Base-by-base conservation (phyloP, 1,140 invertebrate genomes). In the Caerostris extrusa region DNA sequence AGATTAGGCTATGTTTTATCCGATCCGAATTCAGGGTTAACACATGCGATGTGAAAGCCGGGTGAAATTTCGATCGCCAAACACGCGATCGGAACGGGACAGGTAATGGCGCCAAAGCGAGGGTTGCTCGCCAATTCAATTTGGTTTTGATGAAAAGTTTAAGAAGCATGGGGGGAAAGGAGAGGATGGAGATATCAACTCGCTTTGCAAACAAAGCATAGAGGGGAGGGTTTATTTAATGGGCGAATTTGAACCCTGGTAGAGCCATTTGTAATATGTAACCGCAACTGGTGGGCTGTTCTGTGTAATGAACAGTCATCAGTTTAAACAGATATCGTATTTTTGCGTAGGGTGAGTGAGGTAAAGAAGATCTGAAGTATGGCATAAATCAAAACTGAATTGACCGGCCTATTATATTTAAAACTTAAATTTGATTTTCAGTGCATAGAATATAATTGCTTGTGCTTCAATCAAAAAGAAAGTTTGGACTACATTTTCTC, bases 1-100 rank as follows among this genome's bases (percentile, higher is more conserved):
- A 91, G 91, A 93, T 93, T 93, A 87, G 14, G 71, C 34, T 81
- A 34, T 58, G 89, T 81, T 90, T 85, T 90, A 87, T 53, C 83
- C 91, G 91, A 93, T 87, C 82, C 53, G 82, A 17, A 17, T 50
- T 61, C 58, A 17, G 61, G 91, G 91, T 93, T 93, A 77, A 57
- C 58, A 77, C 82, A 71, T 85, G 83, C 71, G 71, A 56, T 86
- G 83, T n/a, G n/a, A 93, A 86, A 58, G 81, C 81, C 90, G 60
- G n/a, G n/a, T n/a, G 17, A 17, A 67, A n/a, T 56, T 85, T 56
- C 60, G 14, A 67, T 87, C 91, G 91, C 91, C 91, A 93, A 93
- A 56, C 91, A 71, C 64, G 90, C 90, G 90, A 91, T 71, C 50
- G 58, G 34, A 4, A n/a, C 6, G 53, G n/a, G 50, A 50, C 67